phyloP scores from a whole-genome alignment of 2,797 vertebrate genomes.

The Oreochromis mossambicus region DNA sequence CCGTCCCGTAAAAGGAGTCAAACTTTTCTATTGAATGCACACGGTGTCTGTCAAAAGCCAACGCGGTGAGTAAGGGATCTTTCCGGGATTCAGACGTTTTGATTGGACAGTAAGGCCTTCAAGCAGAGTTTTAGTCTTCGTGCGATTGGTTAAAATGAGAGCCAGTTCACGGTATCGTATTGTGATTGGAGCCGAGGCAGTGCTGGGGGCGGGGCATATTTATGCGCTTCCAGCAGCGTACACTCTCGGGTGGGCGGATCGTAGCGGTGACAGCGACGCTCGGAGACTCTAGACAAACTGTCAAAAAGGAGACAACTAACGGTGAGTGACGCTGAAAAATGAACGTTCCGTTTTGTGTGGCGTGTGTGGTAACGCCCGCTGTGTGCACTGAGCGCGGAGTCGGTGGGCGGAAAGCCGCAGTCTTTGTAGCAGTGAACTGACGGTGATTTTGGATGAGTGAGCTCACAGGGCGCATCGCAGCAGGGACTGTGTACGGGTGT shows the following conservation, averaged over 20 bases:
- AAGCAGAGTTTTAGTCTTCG: rapidly evolving
- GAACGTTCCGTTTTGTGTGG: neutral
- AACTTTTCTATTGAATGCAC: conserved; percentile 64
- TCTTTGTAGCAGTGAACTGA: conserved; percentile 42
- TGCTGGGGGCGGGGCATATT: neutral
- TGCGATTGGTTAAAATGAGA: conserved; percentile 5
- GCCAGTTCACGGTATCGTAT: rapidly evolving
- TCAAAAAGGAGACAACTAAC: conserved; percentile 66
- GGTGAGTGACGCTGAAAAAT: conserved; percentile 65
- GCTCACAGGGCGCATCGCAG: conserved; percentile 55
- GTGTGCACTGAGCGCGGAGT: neutral
- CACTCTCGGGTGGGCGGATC: conserved; percentile 73
- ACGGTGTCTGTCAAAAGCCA: conserved; percentile 66
- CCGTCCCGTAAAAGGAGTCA: conserved; percentile 74
- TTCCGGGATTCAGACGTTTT: neutral
- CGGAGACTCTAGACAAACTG: conserved; percentile 70
- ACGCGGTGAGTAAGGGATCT: neutral
- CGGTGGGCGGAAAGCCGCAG: neutral
- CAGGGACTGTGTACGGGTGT: conserved; percentile 26
- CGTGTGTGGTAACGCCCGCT: neutral
- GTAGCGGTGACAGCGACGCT: conserved; percentile 68
- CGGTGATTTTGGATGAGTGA: conserved; percentile 74
- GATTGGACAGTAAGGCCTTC: neutral
- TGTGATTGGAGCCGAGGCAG: conserved; percentile 50
- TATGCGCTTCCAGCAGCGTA: conserved; percentile 21